phyloP scores from a whole-genome alignment of 1,140 invertebrate genomes.

The Drosophila tani region DNA sequence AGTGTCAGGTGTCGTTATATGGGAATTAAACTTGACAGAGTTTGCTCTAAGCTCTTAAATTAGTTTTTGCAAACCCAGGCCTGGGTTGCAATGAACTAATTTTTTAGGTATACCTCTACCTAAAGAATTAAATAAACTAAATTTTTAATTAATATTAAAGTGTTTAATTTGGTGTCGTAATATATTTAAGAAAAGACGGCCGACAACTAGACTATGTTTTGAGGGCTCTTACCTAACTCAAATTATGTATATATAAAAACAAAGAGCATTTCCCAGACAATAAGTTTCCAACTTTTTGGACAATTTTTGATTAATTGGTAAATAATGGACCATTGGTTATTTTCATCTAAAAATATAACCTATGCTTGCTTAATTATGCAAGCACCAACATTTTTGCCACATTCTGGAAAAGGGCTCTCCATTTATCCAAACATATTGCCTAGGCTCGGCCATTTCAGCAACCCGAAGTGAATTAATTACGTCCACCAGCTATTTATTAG shows the following conservation, averaged over 20 bases:
- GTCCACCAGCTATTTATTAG: conserved; percentile 25
- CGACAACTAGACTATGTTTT: background rate
- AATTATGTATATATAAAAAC: too few relatives aligned
- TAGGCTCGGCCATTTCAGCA: background rate
- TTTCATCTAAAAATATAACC: background rate
- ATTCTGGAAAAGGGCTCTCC: background rate
- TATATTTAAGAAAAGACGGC: too few relatives aligned
- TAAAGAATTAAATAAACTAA: too few relatives aligned
- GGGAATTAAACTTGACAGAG: background rate
- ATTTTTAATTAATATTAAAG: too few relatives aligned
- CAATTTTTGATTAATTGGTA: too few relatives aligned
- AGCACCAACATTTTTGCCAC: background rate
- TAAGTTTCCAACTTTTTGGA: too few relatives aligned
- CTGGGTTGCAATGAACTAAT: too few relatives aligned
- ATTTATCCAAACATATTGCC: conserved; percentile 15
- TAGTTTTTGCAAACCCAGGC: too few relatives aligned
- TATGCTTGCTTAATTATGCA: background rate
- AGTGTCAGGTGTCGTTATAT: background rate
- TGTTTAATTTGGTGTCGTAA: too few relatives aligned
- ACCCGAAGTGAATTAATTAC: conserved; percentile 35
- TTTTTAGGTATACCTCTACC: too few relatives aligned
- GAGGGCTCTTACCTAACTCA: background rate
- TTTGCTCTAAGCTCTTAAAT: background rate
- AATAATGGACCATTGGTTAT: background rate
- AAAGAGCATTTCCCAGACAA: background rate